A percentile compares a stretch with the other conserved stretches of the same genome.
phyloP scores from a whole-genome alignment of 2,113 vertebrate genomes.

The Geothlypis trichas region DNA sequence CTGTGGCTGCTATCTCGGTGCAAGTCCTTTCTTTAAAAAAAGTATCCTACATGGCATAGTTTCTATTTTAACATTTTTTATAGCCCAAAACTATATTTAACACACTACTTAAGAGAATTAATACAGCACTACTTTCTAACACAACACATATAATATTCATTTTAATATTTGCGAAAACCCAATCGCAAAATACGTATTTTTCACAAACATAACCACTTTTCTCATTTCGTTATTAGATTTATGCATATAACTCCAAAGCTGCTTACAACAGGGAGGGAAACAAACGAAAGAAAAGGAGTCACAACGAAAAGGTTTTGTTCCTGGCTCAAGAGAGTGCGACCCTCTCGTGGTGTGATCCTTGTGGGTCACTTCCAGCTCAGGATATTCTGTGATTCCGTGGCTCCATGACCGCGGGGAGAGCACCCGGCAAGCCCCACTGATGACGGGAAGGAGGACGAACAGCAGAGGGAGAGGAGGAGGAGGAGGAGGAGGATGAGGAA shows the following conservation, averaged over 20 bases:
- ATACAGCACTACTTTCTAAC: too few species aligned
- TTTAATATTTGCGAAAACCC: too few species aligned
- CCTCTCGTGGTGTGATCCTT: fast-evolving
- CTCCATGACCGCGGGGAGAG: fast-evolving
- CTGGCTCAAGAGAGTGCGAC: neutral
- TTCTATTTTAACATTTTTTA: too few species aligned
- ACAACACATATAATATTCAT: too few species aligned
- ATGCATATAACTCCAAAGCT: neutral
- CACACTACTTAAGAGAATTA: too few species aligned
- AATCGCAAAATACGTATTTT: too few species aligned
- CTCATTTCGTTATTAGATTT: neutral
- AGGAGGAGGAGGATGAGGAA: neutral
- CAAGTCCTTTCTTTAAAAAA: too few species aligned
- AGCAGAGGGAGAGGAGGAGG: fast-evolving
- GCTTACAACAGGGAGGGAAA: neutral
- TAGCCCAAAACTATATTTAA: too few species aligned
- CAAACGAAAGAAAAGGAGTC: neutral
- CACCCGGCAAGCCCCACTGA: fast-evolving
- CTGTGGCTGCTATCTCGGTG: too few species aligned
- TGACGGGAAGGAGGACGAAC: fast-evolving
- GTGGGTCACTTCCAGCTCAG: fast-evolving
- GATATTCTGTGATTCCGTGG: too few species aligned
- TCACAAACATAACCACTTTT: neutral
- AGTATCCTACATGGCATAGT: too few species aligned
- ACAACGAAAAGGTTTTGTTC: neutral